These are phyloP conservation scores for Chymomyza caudatula DNA, from an alignment of 2,888 invertebrate species.

Conservation along the genomic window DNA sequence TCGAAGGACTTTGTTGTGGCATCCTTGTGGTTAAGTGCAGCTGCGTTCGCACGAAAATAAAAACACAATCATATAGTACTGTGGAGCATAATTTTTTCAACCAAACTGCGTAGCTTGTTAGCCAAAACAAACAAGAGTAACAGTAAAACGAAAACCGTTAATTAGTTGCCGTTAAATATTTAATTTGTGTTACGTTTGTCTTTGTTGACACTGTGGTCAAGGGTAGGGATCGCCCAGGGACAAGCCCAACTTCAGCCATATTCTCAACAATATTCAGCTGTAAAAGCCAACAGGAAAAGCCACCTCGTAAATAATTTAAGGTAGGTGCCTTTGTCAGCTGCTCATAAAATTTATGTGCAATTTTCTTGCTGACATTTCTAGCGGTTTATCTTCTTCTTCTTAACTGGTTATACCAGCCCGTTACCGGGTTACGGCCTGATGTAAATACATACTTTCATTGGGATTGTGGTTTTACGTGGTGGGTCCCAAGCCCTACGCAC, in stretches of 20 bases:
- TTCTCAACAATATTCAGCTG: conserved; percentile 7
- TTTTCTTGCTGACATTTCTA: conserved; percentile 19
- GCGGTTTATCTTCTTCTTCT: no score
- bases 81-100: conserved; percentile 2
- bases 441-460: no score
- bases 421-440: no score
- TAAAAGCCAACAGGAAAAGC: conserved; percentile 32
- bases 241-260: background rate
- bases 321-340: conserved; percentile 54
- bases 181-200: background rate
- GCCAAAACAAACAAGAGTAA: conserved; percentile 12
- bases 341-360: conserved; percentile 41
- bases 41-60: background rate
- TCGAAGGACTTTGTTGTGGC: conserved; percentile 1
- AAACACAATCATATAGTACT: background rate
- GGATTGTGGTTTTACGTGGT: no score
- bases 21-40: background rate
- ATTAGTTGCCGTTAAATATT: conserved; percentile 5
- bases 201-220: background rate
- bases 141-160: conserved; percentile 7
- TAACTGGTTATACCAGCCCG: no score
- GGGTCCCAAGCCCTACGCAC: no score
- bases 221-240: background rate
- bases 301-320: conserved; percentile 69
- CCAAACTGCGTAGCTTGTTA: conserved; percentile 53